A percentile compares a stretch with the other conserved stretches of the same genome.
Conservation (phyloP, 2,113 vertebrate genomes). For the Petromus typicus region DNA sequence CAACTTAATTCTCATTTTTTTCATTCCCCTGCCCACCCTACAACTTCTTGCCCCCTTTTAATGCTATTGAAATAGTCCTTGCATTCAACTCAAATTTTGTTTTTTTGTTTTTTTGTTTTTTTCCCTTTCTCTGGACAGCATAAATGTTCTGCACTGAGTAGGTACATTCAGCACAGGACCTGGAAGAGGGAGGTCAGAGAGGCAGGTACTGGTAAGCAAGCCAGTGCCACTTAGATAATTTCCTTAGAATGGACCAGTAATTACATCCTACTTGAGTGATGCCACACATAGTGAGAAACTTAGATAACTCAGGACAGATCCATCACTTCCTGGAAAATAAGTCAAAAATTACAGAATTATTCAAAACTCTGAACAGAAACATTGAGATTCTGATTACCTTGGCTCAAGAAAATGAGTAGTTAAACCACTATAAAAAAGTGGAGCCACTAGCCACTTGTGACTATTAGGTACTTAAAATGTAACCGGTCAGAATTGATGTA, state of each 20-base stretch:
- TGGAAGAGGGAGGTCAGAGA: neutral
- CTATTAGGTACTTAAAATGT: neutral
- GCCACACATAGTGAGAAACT: neutral
- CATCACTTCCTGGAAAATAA: conserved; percentile 56
- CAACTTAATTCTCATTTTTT: no score
- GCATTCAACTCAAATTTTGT: neutral
- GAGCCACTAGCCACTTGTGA: neutral
- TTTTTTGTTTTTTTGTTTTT: no score
- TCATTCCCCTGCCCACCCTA: no score
- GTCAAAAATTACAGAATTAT: conserved; percentile 20
- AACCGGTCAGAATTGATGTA: neutral
- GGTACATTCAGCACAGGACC: neutral
- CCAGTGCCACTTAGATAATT: neutral
- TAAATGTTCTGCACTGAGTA: conserved; percentile 13
- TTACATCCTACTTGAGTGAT: conserved; percentile 8
- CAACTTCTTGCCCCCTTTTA: no score
- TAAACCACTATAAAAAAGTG: neutral
- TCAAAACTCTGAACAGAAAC: conserved; percentile 19
- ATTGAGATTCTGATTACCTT: neutral
- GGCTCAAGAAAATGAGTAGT: conserved; percentile 15
- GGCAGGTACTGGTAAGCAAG: conserved; percentile 44
- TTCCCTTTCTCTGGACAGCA: neutral
- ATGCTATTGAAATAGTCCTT: neutral
- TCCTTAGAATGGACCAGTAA: conserved; percentile 19
- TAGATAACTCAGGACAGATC: conserved; percentile 41